A percentile compares a stretch with the other conserved stretches of the same genome.
These are phyloP conservation scores for Eupsittula cactorum DNA, from an alignment of 2,113 vertebrate species.

Conservation along the genomic window DNA sequence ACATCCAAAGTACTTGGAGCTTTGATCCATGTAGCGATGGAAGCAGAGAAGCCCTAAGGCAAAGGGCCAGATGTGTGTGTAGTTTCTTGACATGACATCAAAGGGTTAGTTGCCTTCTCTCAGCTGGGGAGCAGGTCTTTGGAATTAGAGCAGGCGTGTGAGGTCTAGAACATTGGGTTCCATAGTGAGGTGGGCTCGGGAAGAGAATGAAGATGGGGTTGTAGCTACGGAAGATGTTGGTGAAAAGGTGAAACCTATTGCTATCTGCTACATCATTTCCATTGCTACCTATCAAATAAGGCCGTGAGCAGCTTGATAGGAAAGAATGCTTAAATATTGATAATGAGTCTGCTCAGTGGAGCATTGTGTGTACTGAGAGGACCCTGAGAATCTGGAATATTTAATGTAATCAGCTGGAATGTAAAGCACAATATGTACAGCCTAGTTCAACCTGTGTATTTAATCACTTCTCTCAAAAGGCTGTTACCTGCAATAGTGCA, in stretches of 20 bases:
- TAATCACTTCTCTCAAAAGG: conserved; percentile 8
- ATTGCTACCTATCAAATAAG: background rate
- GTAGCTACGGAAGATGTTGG: background rate
- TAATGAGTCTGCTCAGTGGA: conserved; percentile 3
- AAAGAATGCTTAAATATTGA: conserved; percentile 15
- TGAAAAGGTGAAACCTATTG: background rate
- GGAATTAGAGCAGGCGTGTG: background rate
- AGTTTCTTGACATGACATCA: background rate
- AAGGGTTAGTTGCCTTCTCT: background rate
- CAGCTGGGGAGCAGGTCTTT: background rate
- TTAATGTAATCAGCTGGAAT: conserved; percentile 61
- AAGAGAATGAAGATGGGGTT: background rate
- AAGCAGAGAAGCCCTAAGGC: background rate
- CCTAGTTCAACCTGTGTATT: conserved; percentile 17
- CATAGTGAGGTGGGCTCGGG: background rate
- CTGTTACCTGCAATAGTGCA: background rate
- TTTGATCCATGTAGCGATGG: accelerated
- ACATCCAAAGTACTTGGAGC: background rate
- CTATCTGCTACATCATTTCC: background rate
- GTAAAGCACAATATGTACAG: conserved; percentile 34
- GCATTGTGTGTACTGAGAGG: background rate
- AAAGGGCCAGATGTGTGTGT: background rate
- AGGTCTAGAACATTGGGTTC: background rate
- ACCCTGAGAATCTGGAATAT: conserved; percentile 34
- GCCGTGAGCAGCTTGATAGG: background rate